phyloP scores from a whole-genome alignment of 2,113 vertebrate species.

The Entelurus aequoreus region DNA sequence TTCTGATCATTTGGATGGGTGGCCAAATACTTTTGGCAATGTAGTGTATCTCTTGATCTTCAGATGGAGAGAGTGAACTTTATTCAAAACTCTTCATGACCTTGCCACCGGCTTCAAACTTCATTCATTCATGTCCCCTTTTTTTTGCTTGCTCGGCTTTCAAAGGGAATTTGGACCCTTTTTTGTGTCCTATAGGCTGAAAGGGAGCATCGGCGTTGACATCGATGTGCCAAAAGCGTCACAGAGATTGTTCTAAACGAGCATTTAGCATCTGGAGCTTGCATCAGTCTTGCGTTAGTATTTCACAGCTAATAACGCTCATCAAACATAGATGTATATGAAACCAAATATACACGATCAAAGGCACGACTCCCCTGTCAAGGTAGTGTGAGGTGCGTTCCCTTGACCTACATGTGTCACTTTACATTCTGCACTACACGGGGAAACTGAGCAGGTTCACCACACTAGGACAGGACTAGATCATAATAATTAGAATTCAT shows the following conservation, averaged over 20 bases:
- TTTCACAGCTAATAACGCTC: slow-evolving; percentile 61
- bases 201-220: slow-evolving; percentile 19
- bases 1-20: too few relatives aligned
- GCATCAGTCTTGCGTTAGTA: slow-evolving; percentile 58
- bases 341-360: slow-evolving; percentile 52
- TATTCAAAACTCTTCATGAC: background rate
- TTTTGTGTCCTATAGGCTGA: background rate
- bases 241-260: slow-evolving; percentile 51
- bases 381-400: slow-evolving; percentile 32
- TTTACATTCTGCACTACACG: slow-evolving; percentile 32
- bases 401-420: slow-evolving; percentile 60
- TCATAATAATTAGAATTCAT: background rate
- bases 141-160: background rate
- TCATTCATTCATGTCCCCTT: too few relatives aligned
- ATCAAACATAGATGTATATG: slow-evolving; percentile 51
- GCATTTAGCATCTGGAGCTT: slow-evolving; percentile 52
- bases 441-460: slow-evolving; percentile 24
- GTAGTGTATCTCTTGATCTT: too few relatives aligned
- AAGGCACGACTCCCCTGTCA: slow-evolving; percentile 47
- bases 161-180: background rate
- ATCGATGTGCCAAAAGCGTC: slow-evolving; percentile 6
- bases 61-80: too few relatives aligned
- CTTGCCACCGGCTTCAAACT: background rate
- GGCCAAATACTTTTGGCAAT: too few relatives aligned
- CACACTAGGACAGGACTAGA: slow-evolving; percentile 9